Base-by-base conservation (phyloP, 1,140 invertebrate species). In the Eulimnadia texana region DNA sequence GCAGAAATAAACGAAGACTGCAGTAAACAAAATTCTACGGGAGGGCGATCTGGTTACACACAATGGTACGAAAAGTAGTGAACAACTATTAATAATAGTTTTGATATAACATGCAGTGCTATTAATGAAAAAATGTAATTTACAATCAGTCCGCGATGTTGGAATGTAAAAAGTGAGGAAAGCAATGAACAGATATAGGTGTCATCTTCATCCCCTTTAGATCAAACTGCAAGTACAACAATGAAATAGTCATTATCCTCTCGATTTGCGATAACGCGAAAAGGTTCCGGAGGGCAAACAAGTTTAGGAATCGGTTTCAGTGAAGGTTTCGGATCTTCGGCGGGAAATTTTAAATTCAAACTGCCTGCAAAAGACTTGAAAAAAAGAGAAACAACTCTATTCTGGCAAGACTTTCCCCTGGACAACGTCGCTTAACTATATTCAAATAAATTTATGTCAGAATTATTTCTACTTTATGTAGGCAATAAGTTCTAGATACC, bases 381-480 rank as follows among this genome's bases (percentile, higher is more conserved):
- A 71, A 67, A 60, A 72, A 71, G 16, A 72, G 56, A 22, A 71
- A 72, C 10, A 72, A 51, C 65, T 73, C 71, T 65, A 71, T 66
- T 49, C 62, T 66, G 11, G 70, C 71, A n/a, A 73, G 64, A 25
- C 65, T 62, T 63, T 72, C 70, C 9, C 72, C 72, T 0, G 69
- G 66, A 63, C 72, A 73, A 24, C 64, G 58, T 33, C 64, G 11
- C 51, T 68, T 67, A 47, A 71, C 71, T 25, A 59, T 59, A 50
- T 11, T 11, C 22, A 58, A 16, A 56, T 9, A 56, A 42, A 16
- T 23, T 58, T 29, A 58, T 9, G 52, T n/a, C n/a, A n/a, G n/a
- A n/a, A 42, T 9, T 42, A 42, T 42, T 42, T 9, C 33, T 42
- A 16, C 6, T 9, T 42, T 9, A 42, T 42, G 29, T 33, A 1